Evolutionary conservation across 2,113 vertebrate species (phyloP), one percentile per base, ranked within the genome.

Genomic region (Phasianus colchicus): DNA sequence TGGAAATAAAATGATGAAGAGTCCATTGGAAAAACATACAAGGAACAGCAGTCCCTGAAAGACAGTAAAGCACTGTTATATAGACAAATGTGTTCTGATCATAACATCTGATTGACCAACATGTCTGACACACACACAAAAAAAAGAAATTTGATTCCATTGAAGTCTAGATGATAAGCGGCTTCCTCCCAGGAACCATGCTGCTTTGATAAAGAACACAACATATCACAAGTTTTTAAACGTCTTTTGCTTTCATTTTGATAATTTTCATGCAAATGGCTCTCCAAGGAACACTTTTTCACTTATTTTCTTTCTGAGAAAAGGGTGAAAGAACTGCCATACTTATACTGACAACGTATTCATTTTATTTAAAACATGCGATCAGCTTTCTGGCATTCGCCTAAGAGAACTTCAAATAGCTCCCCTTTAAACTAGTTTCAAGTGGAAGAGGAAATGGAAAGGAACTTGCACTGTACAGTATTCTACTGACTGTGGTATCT

Each of bases 381-480:
- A 94, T 93, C 18, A 54, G 58, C 30, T 86, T 88, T 83, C 83
- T 83, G 65, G 64, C 11, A 2, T 89, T 90, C 61, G 82, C 17
- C 25, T 85, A 88, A 81, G 40, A 65, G 38, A 18, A 45, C 6
- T 77, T 50, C 20, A 87, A 83, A 69, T 42, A 67, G 66, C 11
- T 79, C 32, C 17, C 80, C 79, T 61, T 66, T 34, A 77, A 83
- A 83, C 27, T 36, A 82, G 9, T 71, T 82, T 93, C 66, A 78
- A 71, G 24, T 20, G 47, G 95, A 93, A 93, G 88, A 92, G 72
- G 92, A 95, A 88, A 81, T 27, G 92, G 77, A 96, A 93, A 77
- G 55, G 40, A 93, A 72, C 57, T 91, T 83, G 29, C 17, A 52
- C 36, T 24, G 65, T 65, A 52, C 50, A 72, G 14, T 54, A 45